Evolutionary conservation across 2,113 vertebrate genomes (phyloP).

Genomic region (Vidua macroura): DNA sequence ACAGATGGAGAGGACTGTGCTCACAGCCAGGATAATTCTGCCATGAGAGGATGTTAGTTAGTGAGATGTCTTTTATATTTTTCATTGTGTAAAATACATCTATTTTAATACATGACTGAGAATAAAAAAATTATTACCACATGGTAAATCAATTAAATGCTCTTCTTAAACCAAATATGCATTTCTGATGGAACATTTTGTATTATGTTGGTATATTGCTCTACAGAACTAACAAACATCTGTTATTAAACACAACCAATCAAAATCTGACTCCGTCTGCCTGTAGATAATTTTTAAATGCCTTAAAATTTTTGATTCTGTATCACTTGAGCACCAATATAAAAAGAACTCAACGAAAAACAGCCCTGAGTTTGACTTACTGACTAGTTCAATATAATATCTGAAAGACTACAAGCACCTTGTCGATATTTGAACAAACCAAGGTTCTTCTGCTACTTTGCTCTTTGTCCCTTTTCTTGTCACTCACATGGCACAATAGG

Average conservation of each 20-base stretch:
- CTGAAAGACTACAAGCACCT: neutral
- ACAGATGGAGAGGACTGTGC: neutral
- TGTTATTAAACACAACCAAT: neutral
- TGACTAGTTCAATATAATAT: neutral
- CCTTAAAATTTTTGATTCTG: neutral
- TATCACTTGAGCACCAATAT: neutral
- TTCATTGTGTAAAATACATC: neutral
- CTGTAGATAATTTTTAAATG: neutral
- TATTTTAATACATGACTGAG: constrained; percentile 4
- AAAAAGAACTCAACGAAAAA: neutral
- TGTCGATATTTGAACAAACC: neutral
- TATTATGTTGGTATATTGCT: neutral
- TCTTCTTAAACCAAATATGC: neutral
- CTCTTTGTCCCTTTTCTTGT: neutral
- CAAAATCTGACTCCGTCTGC: neutral
- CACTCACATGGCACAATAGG: neutral
- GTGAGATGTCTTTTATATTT: neutral
- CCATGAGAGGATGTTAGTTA: neutral
- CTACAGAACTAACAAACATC: neutral
- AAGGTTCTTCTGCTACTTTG: neutral
- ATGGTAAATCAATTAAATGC: neutral
- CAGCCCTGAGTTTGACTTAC: neutral
- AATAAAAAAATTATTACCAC: neutral
- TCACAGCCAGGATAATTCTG: neutral
- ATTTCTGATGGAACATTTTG: neutral